A percentile compares a stretch with the other conserved stretches of the same genome.
phyloP scores from a whole-genome alignment of 2,888 invertebrate genomes.

The Ophion costatus region DNA sequence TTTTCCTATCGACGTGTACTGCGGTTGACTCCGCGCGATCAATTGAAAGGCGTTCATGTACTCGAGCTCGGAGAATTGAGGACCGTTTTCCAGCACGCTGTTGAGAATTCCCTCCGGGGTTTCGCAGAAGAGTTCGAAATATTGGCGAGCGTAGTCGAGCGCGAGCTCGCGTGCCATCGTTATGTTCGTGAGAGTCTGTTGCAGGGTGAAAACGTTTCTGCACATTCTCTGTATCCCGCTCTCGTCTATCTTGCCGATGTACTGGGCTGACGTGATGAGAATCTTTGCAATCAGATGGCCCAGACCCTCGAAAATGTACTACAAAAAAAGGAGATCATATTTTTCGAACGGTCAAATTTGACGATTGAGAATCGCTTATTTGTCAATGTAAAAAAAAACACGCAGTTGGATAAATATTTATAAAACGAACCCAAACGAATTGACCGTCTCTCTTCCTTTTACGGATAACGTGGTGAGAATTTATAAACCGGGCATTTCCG shows the following conservation, averaged over 20 bases:
- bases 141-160: slow-evolving; percentile 94
- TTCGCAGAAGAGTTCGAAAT: slow-evolving; percentile 93
- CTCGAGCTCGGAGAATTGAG: slow-evolving; percentile 89
- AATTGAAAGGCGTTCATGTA: slow-evolving; percentile 87
- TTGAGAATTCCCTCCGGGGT: slow-evolving; percentile 93
- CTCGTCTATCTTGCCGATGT: slow-evolving; percentile 92
- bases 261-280: slow-evolving; percentile 91
- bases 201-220: slow-evolving; percentile 92
- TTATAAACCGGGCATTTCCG: no score
- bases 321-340: slow-evolving; percentile 80
- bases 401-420: neutral
- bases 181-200: slow-evolving; percentile 93
- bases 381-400: neutral
- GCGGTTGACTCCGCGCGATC: slow-evolving; percentile 85
- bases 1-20: slow-evolving; percentile 85
- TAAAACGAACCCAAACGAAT: no score
- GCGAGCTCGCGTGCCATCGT: slow-evolving; percentile 92
- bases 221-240: slow-evolving; percentile 93
- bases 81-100: slow-evolving; percentile 93
- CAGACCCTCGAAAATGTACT: slow-evolving; percentile 96
- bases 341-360: neutral
- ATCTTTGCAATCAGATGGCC: slow-evolving; percentile 92
- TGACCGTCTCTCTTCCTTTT: no score
- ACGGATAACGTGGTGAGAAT: no score
- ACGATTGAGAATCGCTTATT: slow-evolving; percentile 10